phyloP scores from a whole-genome alignment of 2,888 invertebrate species.

The Catocala sponsa region DNA sequence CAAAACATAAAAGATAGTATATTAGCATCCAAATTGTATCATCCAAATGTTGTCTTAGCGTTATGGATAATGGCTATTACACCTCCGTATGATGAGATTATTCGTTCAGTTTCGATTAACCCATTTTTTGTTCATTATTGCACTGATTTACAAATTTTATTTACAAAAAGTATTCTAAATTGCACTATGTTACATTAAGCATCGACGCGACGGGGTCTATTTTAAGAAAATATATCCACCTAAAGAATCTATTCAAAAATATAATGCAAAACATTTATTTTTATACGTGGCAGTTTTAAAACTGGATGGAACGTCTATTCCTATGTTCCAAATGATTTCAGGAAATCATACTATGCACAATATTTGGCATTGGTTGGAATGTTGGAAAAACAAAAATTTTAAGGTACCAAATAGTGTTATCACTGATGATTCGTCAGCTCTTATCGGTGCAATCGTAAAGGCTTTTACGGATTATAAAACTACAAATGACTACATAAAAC shows the following conservation, averaged over 20 bases:
- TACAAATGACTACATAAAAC: slow-evolving; percentile 12
- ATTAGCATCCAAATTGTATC: slow-evolving; percentile 7
- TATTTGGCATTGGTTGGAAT: slow-evolving; percentile 6
- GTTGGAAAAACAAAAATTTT: slow-evolving; percentile 8
- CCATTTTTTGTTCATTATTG: slow-evolving; percentile 9
- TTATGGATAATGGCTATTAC: slow-evolving; percentile 7
- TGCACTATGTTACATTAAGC: slow-evolving; percentile 5
- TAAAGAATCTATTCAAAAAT: slow-evolving; percentile 6
- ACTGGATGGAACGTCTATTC: slow-evolving; percentile 8
- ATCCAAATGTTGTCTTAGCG: slow-evolving; percentile 3
- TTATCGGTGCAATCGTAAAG: slow-evolving; percentile 14
- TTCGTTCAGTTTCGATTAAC: slow-evolving; percentile 5
- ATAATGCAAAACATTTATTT: slow-evolving; percentile 5
- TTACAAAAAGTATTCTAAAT: slow-evolving; percentile 5
- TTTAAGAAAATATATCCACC: slow-evolving; percentile 7
- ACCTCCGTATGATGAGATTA: slow-evolving; percentile 6
- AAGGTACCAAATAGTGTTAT: slow-evolving; percentile 7
- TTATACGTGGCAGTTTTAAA: slow-evolving; percentile 1
- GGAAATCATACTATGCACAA: slow-evolving; percentile 7
- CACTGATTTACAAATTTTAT: slow-evolving; percentile 3
- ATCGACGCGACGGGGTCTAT: slow-evolving; percentile 7
- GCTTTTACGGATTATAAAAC: slow-evolving; percentile 14
- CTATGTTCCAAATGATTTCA: slow-evolving; percentile 6
- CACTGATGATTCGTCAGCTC: slow-evolving; percentile 13
- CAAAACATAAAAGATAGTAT: slow-evolving; percentile 7